Evolutionary conservation across 1,140 invertebrate genomes (phyloP).

Genomic region (Formica selysi): DNA sequence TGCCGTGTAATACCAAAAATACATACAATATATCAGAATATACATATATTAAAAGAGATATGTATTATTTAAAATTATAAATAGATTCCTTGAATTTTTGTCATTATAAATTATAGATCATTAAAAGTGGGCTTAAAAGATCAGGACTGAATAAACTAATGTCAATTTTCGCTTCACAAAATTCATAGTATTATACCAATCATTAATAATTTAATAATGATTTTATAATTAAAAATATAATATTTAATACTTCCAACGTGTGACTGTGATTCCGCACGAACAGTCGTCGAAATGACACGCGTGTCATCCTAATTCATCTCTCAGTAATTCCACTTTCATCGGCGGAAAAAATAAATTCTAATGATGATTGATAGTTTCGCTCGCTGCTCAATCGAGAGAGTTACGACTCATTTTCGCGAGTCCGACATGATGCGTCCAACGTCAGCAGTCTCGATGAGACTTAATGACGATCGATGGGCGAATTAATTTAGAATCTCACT

Average conservation of each 20-base stretch:
- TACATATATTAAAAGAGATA: no score
- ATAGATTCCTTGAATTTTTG: no score
- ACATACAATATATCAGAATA: background rate
- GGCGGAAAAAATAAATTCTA: constrained; percentile 35
- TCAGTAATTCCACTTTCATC: constrained; percentile 31
- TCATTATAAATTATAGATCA: no score
- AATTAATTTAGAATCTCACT: constrained; percentile 30
- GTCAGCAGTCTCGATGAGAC: constrained; percentile 22
- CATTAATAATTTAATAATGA: background rate
- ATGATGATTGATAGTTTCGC: constrained; percentile 45
- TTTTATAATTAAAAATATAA: background rate
- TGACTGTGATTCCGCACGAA: background rate
- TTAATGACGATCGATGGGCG: constrained; percentile 52
- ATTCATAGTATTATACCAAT: background rate
- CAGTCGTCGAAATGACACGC: background rate
- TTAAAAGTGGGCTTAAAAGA: no score
- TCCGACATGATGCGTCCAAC: constrained; percentile 27
- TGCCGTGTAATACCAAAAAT: background rate
- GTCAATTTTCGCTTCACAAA: background rate
- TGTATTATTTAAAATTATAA: no score
- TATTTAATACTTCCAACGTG: background rate
- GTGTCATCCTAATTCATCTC: constrained; percentile 25
- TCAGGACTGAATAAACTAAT: no score
- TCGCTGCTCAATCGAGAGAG: constrained; percentile 33
- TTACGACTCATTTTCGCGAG: constrained; percentile 43